phyloP scores from a whole-genome alignment of 1,140 invertebrate genomes.

The Caenorhabditis elegans region WBcel235 BX284605.5:9830001-9830500 shows the following conservation, averaged over 20 bases:
- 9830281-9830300: background rate
- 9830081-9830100: background rate
- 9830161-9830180: background rate
- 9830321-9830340: background rate
- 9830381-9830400: background rate
- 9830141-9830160: background rate
- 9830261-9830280: background rate
- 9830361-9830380: background rate
- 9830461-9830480: too few species aligned
- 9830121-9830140: background rate
- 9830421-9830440: too few species aligned
- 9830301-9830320: background rate
- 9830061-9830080: background rate
- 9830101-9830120: background rate
- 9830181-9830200: background rate
- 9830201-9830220: background rate
- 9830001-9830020: background rate
- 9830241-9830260: background rate
- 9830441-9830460: too few species aligned
- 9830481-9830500: too few species aligned
- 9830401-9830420: too few species aligned
- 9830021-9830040: background rate
- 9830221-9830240: background rate
- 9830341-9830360: background rate
- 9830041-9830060: background rate